Conservation (phyloP, 1,140 invertebrate genomes). For the Solenopsis invicta region DNA sequence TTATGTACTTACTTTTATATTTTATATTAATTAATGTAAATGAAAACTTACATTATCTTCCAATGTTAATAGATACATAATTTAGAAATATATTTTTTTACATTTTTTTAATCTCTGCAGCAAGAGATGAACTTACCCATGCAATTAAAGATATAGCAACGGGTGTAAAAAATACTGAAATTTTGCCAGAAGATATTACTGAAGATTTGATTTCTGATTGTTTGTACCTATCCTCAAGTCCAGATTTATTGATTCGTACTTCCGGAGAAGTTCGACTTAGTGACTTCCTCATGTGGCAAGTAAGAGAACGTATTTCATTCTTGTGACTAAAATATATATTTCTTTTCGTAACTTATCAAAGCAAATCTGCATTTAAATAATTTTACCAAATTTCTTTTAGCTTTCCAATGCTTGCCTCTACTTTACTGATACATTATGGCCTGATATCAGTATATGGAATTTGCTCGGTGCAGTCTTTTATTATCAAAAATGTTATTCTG, state of each 20-base stretch:
- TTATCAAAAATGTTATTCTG: constrained; percentile 90
- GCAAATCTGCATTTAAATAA: constrained; percentile 5
- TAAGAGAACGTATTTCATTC: constrained; percentile 80
- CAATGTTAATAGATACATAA: too few relatives aligned
- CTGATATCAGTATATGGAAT: constrained; percentile 97
- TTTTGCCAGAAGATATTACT: constrained; percentile 91
- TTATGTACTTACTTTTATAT: too few relatives aligned
- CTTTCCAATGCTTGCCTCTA: constrained; percentile 91
- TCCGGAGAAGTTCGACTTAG: constrained; percentile 98
- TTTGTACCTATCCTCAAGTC: constrained; percentile 91
- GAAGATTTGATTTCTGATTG: constrained; percentile 93
- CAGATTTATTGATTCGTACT: constrained; percentile 98
- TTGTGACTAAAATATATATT: constrained; percentile 1
- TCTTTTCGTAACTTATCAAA: not conserved
- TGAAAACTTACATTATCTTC: too few relatives aligned
- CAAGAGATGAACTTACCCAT: constrained; percentile 95
- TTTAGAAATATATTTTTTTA: not conserved
- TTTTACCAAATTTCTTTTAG: constrained; percentile 86
- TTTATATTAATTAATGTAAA: too few relatives aligned
- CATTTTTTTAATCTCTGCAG: constrained; percentile 83
- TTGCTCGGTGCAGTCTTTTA: constrained; percentile 94
- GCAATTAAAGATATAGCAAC: constrained; percentile 90
- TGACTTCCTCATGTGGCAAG: constrained; percentile 99
- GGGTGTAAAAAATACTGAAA: constrained; percentile 87
- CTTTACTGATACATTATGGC: constrained; percentile 96